Evolutionary conservation across 2,888 invertebrate species (phyloP).

Genomic region (Amblyjoppa fuscipennis): DNA sequence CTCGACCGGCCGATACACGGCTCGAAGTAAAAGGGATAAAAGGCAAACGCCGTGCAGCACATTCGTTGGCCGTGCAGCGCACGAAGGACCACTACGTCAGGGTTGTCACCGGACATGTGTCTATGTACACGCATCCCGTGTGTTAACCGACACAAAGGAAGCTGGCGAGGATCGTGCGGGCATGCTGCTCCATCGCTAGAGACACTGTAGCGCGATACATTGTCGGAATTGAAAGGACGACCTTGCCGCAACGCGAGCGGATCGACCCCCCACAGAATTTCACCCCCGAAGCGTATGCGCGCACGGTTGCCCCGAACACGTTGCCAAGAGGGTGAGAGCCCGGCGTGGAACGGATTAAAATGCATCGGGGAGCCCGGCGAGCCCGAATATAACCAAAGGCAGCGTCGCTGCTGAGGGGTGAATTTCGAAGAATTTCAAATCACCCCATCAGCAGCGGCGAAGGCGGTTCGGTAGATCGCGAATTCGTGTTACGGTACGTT

Average conservation of each 20-base stretch:
- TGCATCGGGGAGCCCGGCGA: constrained; percentile 65
- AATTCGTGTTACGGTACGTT: neutral
- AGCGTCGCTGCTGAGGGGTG: constrained; percentile 43
- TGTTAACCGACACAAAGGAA: constrained; percentile 25
- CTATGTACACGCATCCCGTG: neutral
- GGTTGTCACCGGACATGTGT: neutral
- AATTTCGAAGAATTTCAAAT: constrained; percentile 69
- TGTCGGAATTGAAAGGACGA: constrained; percentile 58
- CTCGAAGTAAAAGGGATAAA: constrained; percentile 56
- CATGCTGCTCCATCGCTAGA: neutral
- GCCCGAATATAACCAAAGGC: constrained; percentile 41
- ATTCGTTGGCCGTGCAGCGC: constrained; percentile 52
- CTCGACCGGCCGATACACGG: constrained; percentile 6
- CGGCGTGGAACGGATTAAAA: constrained; percentile 74
- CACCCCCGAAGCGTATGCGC: constrained; percentile 23
- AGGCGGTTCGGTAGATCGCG: neutral
- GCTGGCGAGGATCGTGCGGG: constrained; percentile 1
- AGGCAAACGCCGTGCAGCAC: constrained; percentile 6
- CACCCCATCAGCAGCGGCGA: neutral
- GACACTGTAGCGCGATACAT: constrained; percentile 25
- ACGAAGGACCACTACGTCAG: neutral
- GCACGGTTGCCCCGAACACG: constrained; percentile 51
- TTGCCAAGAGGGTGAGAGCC: constrained; percentile 58
- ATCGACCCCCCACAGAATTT: constrained; percentile 55
- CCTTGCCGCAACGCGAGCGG: constrained; percentile 45